Base-by-base conservation (phyloP, 2,888 invertebrate species). In the Oscheius sp. region DNA sequence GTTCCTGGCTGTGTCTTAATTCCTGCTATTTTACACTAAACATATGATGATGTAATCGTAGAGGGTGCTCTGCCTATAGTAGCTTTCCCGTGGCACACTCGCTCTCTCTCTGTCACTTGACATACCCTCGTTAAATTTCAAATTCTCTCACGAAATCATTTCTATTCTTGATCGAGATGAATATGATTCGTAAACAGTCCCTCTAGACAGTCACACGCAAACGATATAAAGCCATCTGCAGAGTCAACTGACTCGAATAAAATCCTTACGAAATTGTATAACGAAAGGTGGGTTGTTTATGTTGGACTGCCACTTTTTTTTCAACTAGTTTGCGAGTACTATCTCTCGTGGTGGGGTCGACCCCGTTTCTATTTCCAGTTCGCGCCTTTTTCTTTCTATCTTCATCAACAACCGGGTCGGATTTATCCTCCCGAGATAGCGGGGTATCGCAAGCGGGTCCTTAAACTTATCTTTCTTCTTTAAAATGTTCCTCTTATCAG, bases 401-500 rank as follows among this genome's bases (percentile, higher is more conserved):
- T 49, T 49, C 49, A n/a, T n/a, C n/a, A 35, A 9, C 35, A 35
- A 35, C 9, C 35, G 35, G 35, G 35, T 35, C 35, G 49, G 49
- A 5, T 3, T 21, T 49, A 3, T 23, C 23, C 21, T 23, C 55
- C 55, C 55, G 55, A 18, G 55, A 18, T 25, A 13, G 21, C 18
- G 18, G 23, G 12, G 25, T 55, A 21, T 55, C 23, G 23, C 55
- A 13, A 23, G 23, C 13, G 12, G 21, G 55, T 49, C 49, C 29
- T 27, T 25, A 58, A 58, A n/a, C 27, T 58, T 61, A 43, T 61
- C 61, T 41, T 43, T 61, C 21, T n/a, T 61, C 61, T 61, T 61
- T 43, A 61, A 61, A 61, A 45, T 43, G 35, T 9, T 9, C 35
- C 5, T 13, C 18, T 43, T 61, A 61, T 61, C 61, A 43, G 41